Conservation (phyloP, 2,797 vertebrate genomes). For the Falco cherrug region DNA sequence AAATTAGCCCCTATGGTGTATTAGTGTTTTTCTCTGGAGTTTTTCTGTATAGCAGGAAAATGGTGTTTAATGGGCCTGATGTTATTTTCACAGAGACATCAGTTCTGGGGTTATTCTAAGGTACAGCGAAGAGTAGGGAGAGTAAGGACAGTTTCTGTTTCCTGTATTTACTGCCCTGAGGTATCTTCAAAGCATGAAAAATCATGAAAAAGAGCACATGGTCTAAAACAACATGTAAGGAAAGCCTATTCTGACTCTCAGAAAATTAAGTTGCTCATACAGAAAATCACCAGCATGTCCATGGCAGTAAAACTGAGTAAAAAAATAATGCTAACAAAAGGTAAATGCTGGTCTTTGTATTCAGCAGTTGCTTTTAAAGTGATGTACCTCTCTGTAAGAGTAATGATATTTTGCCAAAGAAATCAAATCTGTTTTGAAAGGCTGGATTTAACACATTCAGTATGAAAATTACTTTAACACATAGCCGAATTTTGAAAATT, state of each 20-base stretch:
- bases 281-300: neutral
- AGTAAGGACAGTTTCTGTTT: neutral
- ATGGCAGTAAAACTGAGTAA: neutral
- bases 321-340: neutral
- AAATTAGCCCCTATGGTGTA: neutral
- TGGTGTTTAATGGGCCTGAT: conserved; percentile 3
- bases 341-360: neutral
- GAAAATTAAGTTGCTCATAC: neutral
- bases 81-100: conserved; percentile 4
- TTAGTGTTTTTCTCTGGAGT: neutral
- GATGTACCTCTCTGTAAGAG: neutral
- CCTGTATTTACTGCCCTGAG: neutral
- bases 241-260: neutral
- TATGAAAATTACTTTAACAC: neutral
- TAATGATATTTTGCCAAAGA: neutral
- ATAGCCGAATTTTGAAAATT: neutral
- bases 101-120: neutral
- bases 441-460: neutral
- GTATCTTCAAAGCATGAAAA: neutral
- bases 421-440: neutral
- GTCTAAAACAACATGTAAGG: neutral
- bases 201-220: neutral
- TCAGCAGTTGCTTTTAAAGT: neutral
- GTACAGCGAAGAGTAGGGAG: neutral
- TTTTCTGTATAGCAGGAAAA: neutral